Percentiles rank a stretch among this genome's conserved stretches.
These are phyloP conservation scores for Xiphophorus maculatus DNA, from an alignment of 2,113 vertebrate species.

Conservation along the genomic window DNA sequence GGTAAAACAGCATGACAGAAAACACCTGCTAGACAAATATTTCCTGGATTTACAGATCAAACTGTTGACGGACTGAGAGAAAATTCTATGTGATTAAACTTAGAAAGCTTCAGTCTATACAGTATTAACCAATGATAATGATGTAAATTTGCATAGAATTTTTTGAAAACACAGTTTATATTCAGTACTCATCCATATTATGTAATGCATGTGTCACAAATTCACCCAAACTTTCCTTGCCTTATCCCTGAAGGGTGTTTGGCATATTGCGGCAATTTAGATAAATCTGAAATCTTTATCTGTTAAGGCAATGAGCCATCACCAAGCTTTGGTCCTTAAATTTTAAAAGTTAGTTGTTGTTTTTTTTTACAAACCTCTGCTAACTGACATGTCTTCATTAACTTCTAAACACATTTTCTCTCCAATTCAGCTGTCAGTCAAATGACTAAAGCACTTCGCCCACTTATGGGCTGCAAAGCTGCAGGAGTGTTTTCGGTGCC, in stretches of 20 bases:
- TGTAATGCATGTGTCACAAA: not conserved
- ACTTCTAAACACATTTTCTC: not conserved
- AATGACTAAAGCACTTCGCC: not conserved
- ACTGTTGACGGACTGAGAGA: not conserved
- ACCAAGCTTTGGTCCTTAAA: not conserved
- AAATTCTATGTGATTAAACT: not conserved
- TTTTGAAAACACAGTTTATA: not conserved
- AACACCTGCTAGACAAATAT: not conserved
- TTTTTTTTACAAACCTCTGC: not conserved
- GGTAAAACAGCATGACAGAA: not conserved
- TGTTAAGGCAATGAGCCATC: not conserved
- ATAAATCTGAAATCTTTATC: not conserved
- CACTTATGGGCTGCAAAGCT: not conserved
- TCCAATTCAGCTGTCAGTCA: not conserved
- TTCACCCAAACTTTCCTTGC: not conserved
- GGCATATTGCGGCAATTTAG: not conserved
- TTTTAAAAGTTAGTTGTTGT: not conserved
- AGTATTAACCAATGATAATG: not conserved
- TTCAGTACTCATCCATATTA: not conserved
- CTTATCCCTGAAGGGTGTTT: not conserved
- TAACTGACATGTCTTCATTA: not conserved
- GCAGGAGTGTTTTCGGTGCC: not conserved
- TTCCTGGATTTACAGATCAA: not conserved
- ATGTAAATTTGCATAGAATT: not conserved
- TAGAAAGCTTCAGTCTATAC: not conserved